phyloP scores from a whole-genome alignment of 2,113 vertebrate species.

The Nothocercus julius region DNA sequence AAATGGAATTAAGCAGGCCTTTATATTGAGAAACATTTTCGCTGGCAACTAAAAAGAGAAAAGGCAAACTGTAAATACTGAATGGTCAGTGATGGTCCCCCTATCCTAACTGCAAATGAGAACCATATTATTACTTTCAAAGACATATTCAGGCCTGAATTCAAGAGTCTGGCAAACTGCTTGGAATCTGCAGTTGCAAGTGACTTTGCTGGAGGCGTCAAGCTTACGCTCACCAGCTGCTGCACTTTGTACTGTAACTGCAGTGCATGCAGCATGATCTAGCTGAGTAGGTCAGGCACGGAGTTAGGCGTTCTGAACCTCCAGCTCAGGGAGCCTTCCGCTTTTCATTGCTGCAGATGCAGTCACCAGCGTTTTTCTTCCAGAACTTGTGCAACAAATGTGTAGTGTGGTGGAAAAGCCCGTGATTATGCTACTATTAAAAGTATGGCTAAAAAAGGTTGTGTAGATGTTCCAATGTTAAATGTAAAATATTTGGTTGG shows the following conservation, averaged over 20 bases:
- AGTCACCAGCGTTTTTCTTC: not conserved
- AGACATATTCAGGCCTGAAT: not conserved
- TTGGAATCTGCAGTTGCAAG: not conserved
- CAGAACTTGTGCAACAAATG: not conserved
- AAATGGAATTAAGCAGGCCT: not conserved
- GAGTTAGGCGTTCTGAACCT: not conserved
- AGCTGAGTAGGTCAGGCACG: not conserved
- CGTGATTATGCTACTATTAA: not conserved
- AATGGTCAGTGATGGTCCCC: not conserved
- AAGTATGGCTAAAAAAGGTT: not conserved
- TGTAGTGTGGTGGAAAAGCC: not conserved
- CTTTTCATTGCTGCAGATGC: not conserved
- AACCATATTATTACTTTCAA: not conserved
- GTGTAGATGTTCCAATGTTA: not conserved
- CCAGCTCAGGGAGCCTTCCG: not conserved
- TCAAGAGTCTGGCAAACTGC: not conserved
- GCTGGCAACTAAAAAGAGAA: not conserved
- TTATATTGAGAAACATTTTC: not conserved
- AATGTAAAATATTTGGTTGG: not conserved
- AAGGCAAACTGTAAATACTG: not conserved
- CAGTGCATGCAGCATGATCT: not conserved
- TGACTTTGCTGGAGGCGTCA: not conserved
- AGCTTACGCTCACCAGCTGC: not conserved
- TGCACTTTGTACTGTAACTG: not conserved
- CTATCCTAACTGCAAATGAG: not conserved